Base-by-base conservation (phyloP, 2,113 vertebrate genomes). In the Polypterus senegalus region DNA sequence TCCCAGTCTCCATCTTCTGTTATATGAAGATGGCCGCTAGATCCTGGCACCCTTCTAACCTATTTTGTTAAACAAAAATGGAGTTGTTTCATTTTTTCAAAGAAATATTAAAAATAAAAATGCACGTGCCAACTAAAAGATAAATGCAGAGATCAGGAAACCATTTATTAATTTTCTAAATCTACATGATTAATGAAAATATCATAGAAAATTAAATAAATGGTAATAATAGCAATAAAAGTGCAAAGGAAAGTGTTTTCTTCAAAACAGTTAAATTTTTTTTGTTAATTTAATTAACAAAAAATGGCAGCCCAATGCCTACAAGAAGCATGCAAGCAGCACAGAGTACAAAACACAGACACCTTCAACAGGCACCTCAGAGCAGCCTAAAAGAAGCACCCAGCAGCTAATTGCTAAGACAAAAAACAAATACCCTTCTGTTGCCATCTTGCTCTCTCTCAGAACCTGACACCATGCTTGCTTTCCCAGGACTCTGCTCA, bases 1-100 rank as follows among this genome's bases (percentile, higher is more conserved):
- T 99, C 96, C 96, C 96, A 99, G 69, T 97, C 95, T 10, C 96
- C 96, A 49, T 98, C 93, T 74, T 94, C 95, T 0, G 92, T 99
- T 81, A 98, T 99, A 80, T 99, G 93, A 58, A 99, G 86, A 70
- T 97, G 95, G 59, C 95, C 96, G 4, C 96, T 99, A 57, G 96
- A 99, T 67, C 96, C 96, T 0, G 95, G 95, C 48, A 97, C 93
- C 74, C 95, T 86, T 68, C 92, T 89, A 60, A 98, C 95, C 96
- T 99, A 75, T 3, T 48, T 57, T 68, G 70, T 60, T 43, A 1
- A 57, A 9, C 59, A 58, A 9, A 67, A 48, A 11, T 10, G 59
- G 9, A n/a, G 59, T 48, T 48, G 44, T 60, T 48, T 60, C 44
- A 48, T 60, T 48, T 48, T 5, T 9, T 47, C 48, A 47, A 48